Evolutionary conservation across 2,888 invertebrate genomes (phyloP), one percentile per base, ranked within the genome.

Genomic region (Exocentrus adspersus): DNA sequence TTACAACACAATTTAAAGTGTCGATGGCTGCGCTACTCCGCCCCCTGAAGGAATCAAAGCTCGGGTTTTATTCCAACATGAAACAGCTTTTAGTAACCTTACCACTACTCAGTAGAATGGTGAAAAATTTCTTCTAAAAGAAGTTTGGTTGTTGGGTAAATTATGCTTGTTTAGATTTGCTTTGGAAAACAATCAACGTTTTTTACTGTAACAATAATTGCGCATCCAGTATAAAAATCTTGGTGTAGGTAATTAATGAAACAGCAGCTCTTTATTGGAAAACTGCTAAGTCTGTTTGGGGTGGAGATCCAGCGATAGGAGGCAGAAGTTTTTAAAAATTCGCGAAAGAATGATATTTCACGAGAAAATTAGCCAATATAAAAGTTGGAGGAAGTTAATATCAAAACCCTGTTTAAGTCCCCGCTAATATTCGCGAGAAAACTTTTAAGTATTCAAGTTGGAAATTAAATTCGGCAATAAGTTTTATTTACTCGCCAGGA

Each of bases 401-500:
- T 69, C 70, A 72, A 73, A 72, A 70, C 72, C 72, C 72, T 74
- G 75, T 75, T 77, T 73, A 77, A 77, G 69, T 60, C 66, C 67
- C 68, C 66, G 76, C 74, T 77, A 78, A 77, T 77, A 73, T 75
- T 70, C 69, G 65, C 70, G 68, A 67, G 68, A 68, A 73, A 73
- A 73, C 57, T 72, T 71, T 45, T 24, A 57, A 46, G 46, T 57
- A 46, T 57, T 66, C 65, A 67, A 67, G 46, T 64, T 57, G 65
- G 60, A 68, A 74, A 74, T 74, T 71, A 74, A 74, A 71, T 73
- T 67, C 57, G 59, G 14, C 52, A 59, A 58, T 57, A 48, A 56
- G 62, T 56, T 48, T 61, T 60, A 61, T 54, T 32, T 41, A 53
- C 16, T 21, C 28, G n/a, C 12, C 10, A 37, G 21, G n/a, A n/a